Conservation (phyloP, 2,797 vertebrate species). For the Pseudochirops corinnae region DNA sequence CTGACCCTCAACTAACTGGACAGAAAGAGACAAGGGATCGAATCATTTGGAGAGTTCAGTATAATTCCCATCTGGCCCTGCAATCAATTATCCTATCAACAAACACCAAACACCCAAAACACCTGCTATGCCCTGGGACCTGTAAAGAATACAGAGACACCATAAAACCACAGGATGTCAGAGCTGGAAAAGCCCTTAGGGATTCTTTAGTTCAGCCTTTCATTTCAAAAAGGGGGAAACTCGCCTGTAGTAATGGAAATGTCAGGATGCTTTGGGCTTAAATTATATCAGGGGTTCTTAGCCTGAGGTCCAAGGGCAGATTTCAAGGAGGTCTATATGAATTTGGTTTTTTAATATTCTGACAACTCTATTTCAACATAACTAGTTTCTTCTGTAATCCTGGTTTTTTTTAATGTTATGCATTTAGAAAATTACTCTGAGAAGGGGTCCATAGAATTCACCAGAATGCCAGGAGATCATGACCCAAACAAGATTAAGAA, state of each 20-base stretch:
- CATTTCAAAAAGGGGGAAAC: background rate
- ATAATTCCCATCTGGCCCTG: background rate
- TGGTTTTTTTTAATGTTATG: background rate
- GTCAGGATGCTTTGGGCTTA: background rate
- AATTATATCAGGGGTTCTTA: background rate
- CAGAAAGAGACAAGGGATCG: background rate
- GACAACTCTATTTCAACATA: background rate
- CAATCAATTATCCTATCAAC: background rate
- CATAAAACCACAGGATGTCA: background rate
- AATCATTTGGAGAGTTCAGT: background rate
- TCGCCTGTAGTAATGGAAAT: background rate
- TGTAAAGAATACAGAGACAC: background rate
- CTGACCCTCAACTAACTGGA: background rate
- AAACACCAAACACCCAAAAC: background rate
- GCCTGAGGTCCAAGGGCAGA: background rate
- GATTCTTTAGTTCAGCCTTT: background rate
- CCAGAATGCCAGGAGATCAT: background rate
- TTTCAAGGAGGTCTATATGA: background rate
- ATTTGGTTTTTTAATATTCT: background rate
- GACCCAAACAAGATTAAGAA: background rate
- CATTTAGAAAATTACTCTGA: background rate
- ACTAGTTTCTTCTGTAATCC: background rate
- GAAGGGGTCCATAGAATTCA: background rate
- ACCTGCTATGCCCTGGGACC: background rate
- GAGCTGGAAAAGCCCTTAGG: background rate